Conservation (phyloP, 1,140 invertebrate species). For the Drosophila obscura region DNA sequence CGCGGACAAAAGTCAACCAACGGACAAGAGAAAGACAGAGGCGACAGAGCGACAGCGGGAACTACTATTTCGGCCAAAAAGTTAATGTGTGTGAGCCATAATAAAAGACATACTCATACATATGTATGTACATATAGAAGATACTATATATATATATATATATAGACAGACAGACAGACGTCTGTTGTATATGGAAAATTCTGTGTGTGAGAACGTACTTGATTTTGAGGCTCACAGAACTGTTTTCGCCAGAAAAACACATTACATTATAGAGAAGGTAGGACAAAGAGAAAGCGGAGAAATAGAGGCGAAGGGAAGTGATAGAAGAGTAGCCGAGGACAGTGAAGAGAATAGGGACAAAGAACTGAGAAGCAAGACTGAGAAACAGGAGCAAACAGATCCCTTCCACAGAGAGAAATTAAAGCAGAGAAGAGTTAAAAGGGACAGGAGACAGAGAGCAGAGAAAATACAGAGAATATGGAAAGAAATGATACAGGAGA, state of each 20-base stretch:
- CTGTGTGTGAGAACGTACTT: constrained; percentile 75
- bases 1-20: constrained; percentile 68
- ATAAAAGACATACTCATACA: constrained; percentile 51
- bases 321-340: no score
- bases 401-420: no score
- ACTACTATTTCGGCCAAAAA: constrained; percentile 56
- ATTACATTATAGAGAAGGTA: constrained; percentile 30
- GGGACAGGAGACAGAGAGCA: no score
- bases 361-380: no score
- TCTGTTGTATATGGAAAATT: constrained; percentile 37
- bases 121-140: constrained; percentile 1
- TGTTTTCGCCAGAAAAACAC: constrained; percentile 51
- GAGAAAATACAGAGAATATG: no score
- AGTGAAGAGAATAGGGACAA: no score
- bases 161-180: neutral
- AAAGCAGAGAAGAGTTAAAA: no score
- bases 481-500: no score
- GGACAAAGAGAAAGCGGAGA: constrained; percentile 15
- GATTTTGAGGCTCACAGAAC: constrained; percentile 63
- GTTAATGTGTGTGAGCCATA: constrained; percentile 45
- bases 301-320: neutral
- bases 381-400: no score
- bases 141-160: constrained; percentile 1
- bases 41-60: constrained; percentile 9
- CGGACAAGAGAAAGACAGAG: constrained; percentile 30